Evolutionary conservation across 2,888 invertebrate genomes (phyloP), one percentile per base, ranked within the genome.

Genomic region (Torymus tubicola): DNA sequence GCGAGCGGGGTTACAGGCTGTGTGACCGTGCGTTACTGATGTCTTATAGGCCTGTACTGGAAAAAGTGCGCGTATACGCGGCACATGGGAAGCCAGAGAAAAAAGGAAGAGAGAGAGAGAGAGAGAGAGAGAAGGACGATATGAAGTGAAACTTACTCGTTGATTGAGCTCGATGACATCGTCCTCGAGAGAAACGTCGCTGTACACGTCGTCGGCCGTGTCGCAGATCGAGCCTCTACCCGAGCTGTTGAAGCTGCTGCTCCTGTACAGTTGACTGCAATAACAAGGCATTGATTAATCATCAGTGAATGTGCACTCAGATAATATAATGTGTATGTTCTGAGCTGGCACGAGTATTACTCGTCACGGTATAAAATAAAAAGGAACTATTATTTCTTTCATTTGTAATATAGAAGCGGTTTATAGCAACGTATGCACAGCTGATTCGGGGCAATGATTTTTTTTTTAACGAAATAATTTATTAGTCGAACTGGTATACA

Each of bases 121-220:
- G 42, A 64, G 64, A 64, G 1, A 31, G 68, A 4, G 2, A 31
- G 31, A 31, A 57, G 10, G 71, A 55, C 67, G 57, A 71, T 8
- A 16, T 14, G 63, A 80, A 82, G 67, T 65, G 74, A 78, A 31
- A 86, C 89, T 89, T 86, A 98, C 98, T 95, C 97, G 96, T 91
- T 97, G 96, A 92, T 96, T 98, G 89, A 98, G 95, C 92, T 98
- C 97, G 92, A 97, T 95, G 80, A 98, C 96, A 92, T 98, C 98
- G 90, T 98, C 98, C 91, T 96, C 96, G 85, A 97, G 92, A 85
- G 97, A 96, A 78, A 96, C 96, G 92, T 98, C 97, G 85, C 97
- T 97, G 93, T 96, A 97, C 95, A 97, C 96, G 92, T 98, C 98
- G 93, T 98, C 98, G 78, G 96, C 96, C 88, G 96, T 96, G 92